Evolutionary conservation across 2,113 vertebrate species (phyloP).

Genomic region (Mustelus asterias): DNA sequence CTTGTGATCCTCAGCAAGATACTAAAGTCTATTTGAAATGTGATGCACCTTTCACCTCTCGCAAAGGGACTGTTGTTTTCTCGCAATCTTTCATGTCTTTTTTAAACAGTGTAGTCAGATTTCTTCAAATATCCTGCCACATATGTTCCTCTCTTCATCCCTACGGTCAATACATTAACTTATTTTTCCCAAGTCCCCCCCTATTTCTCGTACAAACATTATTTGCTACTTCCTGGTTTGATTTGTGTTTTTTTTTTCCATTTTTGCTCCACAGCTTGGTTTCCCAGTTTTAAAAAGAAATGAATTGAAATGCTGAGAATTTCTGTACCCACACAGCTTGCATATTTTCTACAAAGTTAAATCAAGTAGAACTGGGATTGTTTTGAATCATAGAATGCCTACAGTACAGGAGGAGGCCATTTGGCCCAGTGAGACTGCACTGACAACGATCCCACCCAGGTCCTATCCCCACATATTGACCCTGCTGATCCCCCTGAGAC

Average conservation of each 20-base stretch:
- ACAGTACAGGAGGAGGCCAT: no score
- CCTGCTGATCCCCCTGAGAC: no score
- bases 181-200: not conserved
- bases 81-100: not conserved
- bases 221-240: not conserved
- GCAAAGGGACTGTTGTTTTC: not conserved
- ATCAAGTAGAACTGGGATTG: not conserved
- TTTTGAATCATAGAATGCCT: not conserved
- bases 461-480: no score
- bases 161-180: not conserved
- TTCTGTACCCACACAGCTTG: not conserved
- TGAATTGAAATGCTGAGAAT: not conserved
- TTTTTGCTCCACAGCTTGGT: not conserved
- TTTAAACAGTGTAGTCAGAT: not conserved
- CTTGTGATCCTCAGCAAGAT: not conserved
- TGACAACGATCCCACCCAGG: no score
- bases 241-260: not conserved
- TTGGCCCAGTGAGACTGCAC: no score
- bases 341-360: not conserved
- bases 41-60: not conserved
- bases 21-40: not conserved
- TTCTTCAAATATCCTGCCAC: not conserved
- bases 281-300: not conserved
- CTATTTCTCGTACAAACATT: not conserved
- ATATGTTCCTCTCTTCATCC: not conserved